These are phyloP conservation scores for Penaeus vannamei DNA, from an alignment of 1,140 invertebrate species.

Conservation along the genomic window DNA sequence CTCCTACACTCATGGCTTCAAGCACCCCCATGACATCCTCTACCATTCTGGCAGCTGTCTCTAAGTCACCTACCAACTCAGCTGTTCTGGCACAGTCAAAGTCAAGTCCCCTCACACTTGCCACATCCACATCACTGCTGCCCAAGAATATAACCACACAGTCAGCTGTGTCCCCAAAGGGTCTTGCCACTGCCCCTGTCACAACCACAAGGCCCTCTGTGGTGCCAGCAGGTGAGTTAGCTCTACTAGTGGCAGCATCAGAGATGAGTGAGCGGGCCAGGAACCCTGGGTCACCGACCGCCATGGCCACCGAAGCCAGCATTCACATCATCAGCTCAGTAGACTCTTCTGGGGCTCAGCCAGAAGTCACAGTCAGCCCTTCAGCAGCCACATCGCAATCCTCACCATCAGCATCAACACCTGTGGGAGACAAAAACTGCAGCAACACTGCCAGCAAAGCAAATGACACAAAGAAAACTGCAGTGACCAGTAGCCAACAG, in stretches of 20 bases:
- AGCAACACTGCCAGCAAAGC: not conserved
- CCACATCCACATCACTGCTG: not conserved
- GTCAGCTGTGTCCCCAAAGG: not conserved
- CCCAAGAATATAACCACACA: not conserved
- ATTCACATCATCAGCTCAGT: no score
- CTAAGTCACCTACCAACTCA: no score
- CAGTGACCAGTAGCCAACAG: constrained; percentile 1
- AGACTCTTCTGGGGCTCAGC: no score
- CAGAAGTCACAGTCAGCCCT: no score
- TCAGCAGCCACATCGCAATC: no score
- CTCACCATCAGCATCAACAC: no score
- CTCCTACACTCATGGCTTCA: no score
- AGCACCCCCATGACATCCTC: no score
- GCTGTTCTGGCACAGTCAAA: no score
- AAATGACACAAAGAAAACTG: constrained; percentile 12
- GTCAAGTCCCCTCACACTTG: not conserved
- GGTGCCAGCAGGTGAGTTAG: constrained; percentile 53
- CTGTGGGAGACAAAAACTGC: not conserved
- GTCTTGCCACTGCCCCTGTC: not conserved
- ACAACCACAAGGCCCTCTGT: not conserved
- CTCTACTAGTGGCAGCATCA: constrained; percentile 51
- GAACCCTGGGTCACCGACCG: constrained; percentile 8
- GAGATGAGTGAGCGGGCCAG: constrained; percentile 58
- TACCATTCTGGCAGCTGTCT: no score
- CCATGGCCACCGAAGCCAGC: not conserved